Evolutionary conservation across 2,797 vertebrate genomes (phyloP), one percentile per base, ranked within the genome.

Genomic region (Cyprinodon diabolis): DNA sequence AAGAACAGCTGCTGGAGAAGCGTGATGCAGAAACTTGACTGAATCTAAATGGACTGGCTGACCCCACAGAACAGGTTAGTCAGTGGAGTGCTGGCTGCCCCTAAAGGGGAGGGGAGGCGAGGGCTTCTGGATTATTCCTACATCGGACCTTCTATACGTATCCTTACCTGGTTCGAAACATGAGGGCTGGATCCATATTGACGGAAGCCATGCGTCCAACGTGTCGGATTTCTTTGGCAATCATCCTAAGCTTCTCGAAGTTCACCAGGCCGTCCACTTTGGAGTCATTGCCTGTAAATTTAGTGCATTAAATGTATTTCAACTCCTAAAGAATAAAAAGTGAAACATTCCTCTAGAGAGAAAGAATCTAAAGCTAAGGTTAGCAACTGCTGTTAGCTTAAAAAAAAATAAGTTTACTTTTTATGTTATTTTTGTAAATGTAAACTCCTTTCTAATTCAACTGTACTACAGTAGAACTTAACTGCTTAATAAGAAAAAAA

Each of bases 161-260:
- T 63, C 68, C 88, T 74, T 85, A 98, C 98, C 98, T 96, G 7
- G 97, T 99, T 75, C 98, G 94, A 85, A 99, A 99, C 98, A 99
- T 99, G 66, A 99, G 95, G 23, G 98, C 97, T 0, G 98, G 98
- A 89, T 99, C 98, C 97, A 99, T 98, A 92, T 99, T 99, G 51
- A 99, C 97, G 0, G 98, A 98, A 0, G 98, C 98, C 98, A 99
- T 98, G 83, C 98, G 95, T 17, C 98, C 98, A 0, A 99, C 98
- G 0, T 99, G 98, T 45, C 98, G 96, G 25, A 99, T 99, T 93
- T 99, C 98, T 94, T 99, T 99, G 4, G 98, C 98, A 51, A 99
- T 99, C 98, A 99, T 99, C 83, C 98, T 94, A 79, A 99, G 94
- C 92, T 99, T 99, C 93, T 99, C 98, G 85, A 99, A 99, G 92